Evolutionary conservation across 2,113 vertebrate genomes (phyloP), one percentile per base, ranked within the genome.

Genomic region (Sterna hirundo): DNA sequence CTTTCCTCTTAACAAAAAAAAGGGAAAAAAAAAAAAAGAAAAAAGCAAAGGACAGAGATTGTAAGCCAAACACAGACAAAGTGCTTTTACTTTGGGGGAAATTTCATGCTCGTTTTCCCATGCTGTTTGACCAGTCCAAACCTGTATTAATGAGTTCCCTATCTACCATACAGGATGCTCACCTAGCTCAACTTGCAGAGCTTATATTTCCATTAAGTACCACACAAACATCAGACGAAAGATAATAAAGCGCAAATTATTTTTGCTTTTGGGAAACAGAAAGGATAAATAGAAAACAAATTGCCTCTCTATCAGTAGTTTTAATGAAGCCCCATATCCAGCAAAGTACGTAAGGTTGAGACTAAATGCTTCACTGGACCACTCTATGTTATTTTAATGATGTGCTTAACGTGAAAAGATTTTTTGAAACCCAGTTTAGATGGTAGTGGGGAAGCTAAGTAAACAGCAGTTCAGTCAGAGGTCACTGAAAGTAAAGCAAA

Each of bases 301-400:
- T 10, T 64, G 57, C 61, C 44, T 17, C 49, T 75, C 42, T 64
- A 6, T 70, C 85, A 74, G 13, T 23, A 44, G n/a, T 49, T 82
- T 49, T 78, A 75, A 90, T 40, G 83, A 88, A 95, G 60, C 42
- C 29, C 17, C 25, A 4, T 11, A 49, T 52, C 61, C 82, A 93
- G 87, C 23, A 47, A 69, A 85, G 75, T 29, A n/a, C 27, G 8
- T 36, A 10, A 79, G 12, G 23, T 6, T 54, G 80, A 79, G 81
- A 55, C 13, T 20, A 30, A 80, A 91, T 36, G 74, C 54, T 89
- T 87, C 58, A 21, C 25, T 58, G 69, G 74, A 34, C 65, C 40
- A n/a, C 70, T 72, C 30, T 42, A 4, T 40, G 86, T 84, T 75
- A 81, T 86, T 95, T 94, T 93, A 93, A 91, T 57, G 60, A 91